Base-by-base conservation (phyloP, 1,140 invertebrate genomes). In the Drosophila takahashii region DNA sequence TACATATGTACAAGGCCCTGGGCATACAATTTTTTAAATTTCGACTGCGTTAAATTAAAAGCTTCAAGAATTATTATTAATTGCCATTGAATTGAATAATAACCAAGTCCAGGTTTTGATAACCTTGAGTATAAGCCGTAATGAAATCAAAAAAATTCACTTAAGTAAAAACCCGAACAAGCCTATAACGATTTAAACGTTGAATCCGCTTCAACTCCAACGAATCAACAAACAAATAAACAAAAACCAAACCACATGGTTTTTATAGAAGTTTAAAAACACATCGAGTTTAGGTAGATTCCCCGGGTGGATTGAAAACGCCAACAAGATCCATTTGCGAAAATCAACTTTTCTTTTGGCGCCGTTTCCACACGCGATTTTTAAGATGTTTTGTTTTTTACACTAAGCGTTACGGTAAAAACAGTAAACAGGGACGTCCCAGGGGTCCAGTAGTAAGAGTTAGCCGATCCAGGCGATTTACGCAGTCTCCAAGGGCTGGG, bases 401-500 rank as follows among this genome's bases (percentile, higher is more conserved):
- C 80, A 86, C 86, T 87, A 89, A 81, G 50, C 73, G 73, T 74
- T 86, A 86, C 70, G 79, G 75, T 86, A 81, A 79, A 87, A 87
- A 87, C 83, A 71, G 80, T 85, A 74, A 72, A 80, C 77, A 81
- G 77, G 48, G 70, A 79, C 47, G 67, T 70, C 42, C 42, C 64
- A 54, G 77, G 15, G 59, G 59, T 79, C 54, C 56, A 58, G 58
- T 13, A 8, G 13, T 10, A 26, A 48, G 27, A 60, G 70, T 41
- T 73, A 41, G 10, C 34, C 44, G 66, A n/a, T n/a, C n/a, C n/a
- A n/a, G n/a, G 42, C 48, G 51, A 32, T 56, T 89, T 91, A 91
- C 75, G 95, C 95, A 66, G 95, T 94, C 91, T 95, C 95, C 94
- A 95, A 95, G 10, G 95, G 95, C 50, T 96, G 95, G 71, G 95